Evolutionary conservation across 2,797 vertebrate species (phyloP).

Genomic region (Micropoecilia bifurca): DNA sequence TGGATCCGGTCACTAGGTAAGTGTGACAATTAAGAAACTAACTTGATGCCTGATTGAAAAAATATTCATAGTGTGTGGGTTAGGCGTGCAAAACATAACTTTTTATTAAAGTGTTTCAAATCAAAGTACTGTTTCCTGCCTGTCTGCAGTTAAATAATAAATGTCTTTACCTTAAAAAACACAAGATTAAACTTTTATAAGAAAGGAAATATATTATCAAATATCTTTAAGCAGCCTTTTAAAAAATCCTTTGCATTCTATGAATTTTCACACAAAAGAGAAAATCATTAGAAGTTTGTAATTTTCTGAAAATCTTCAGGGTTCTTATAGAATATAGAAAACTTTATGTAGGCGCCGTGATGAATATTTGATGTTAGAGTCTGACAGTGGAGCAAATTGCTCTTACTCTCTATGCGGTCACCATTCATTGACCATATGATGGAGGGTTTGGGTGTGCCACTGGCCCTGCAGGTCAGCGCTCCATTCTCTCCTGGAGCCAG

Average conservation of each 20-base stretch:
- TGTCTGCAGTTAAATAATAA: neutral
- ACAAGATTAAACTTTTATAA: neutral
- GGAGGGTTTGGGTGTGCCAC: constrained; percentile 90
- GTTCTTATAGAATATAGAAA: neutral
- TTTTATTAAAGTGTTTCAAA: neutral
- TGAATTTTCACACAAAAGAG: neutral
- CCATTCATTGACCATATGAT: constrained; percentile 93
- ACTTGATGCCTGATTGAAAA: neutral
- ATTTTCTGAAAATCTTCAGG: neutral
- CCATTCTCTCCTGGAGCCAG: constrained; percentile 92
- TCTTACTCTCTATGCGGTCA: constrained; percentile 92
- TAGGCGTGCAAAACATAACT: neutral
- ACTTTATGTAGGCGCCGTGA: neutral
- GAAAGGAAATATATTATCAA: neutral
- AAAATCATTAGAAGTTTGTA: neutral
- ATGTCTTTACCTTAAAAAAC: neutral
- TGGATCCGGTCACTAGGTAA: too few species aligned
- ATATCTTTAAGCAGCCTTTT: neutral
- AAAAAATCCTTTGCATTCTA: neutral
- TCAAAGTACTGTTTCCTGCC: neutral
- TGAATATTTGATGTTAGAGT: neutral
- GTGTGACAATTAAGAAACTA: neutral
- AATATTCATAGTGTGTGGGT: neutral
- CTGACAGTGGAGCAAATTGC: neutral
- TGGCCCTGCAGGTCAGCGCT: constrained; percentile 89